Evolutionary conservation across 2,113 vertebrate genomes (phyloP), one percentile per base, ranked within the genome.

Genomic region (Dendrocopos noguchii): DNA sequence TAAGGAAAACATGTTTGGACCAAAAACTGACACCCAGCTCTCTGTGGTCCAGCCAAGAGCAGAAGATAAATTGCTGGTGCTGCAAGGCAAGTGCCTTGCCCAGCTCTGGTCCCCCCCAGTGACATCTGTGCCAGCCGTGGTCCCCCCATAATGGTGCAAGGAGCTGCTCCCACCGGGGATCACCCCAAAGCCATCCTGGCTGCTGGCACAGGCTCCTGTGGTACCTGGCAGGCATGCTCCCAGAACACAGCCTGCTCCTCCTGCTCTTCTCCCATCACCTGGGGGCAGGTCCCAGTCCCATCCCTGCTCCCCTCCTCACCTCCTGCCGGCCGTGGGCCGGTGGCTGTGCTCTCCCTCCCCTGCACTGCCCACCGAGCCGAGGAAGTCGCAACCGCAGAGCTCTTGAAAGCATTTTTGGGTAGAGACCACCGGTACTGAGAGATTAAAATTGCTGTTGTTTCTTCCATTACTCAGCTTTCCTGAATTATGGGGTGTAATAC

Each of bases 401-500:
- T 90, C 95, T 96, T 91, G 91, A 95, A 95, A 97, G 90, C 77
- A 88, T 95, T 95, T 95, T 95, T 87, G 90, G 86, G 95, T 96
- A 59, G 91, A 96, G 97, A 97, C 96, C 97, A 97, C 97, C 97
- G 82, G 96, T 96, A 88, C 94, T 77, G 97, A 97, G 96, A 93
- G 95, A 95, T 96, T 95, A 95, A 96, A 96, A 97, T 92, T 94
- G 96, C 95, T 97, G 96, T 97, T 97, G 96, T 97, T 97, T 97
- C 97, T 97, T 97, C 97, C 96, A 97, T 97, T 97, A 97, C 95
- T 97, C 97, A 97, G 97, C 96, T 96, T 96, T 88, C 96, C 96
- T 97, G 97, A 97, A 96, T 97, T 97, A 97, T 97, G 96, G 96
- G 97, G 97, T 97, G 97, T 97, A 97, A 97, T 96, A 95, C 96